Evolutionary conservation across 2,113 vertebrate genomes (phyloP).

Genomic region (Pluvialis apricaria): DNA sequence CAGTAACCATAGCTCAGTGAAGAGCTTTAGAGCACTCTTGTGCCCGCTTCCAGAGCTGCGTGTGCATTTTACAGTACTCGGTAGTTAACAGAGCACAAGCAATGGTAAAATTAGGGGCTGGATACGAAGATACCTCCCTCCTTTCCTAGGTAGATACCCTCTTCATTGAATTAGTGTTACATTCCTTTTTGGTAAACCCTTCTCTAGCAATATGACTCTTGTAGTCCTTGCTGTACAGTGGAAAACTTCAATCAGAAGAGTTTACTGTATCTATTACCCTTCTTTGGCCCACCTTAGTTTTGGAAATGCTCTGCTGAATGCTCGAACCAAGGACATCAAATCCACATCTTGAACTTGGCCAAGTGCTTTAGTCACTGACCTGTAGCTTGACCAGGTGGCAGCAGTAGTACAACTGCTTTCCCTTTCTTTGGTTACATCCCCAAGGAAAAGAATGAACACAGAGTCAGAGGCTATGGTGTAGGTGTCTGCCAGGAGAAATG

Average conservation of each 20-base stretch:
- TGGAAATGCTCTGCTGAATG: not conserved
- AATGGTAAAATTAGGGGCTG: not conserved
- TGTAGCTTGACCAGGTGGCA: not conserved
- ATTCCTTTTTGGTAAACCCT: not conserved
- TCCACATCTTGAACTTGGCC: not conserved
- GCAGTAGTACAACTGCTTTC: not conserved
- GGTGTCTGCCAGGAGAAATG: not conserved
- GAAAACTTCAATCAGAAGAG: not conserved
- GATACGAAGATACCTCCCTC: not conserved
- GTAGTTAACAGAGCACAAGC: not conserved
- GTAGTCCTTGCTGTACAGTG: not conserved
- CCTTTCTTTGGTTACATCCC: not conserved
- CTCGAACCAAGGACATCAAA: not conserved
- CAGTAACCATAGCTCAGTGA: not conserved
- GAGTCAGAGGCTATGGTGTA: not conserved
- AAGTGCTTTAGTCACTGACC: not conserved
- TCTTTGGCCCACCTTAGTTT: not conserved
- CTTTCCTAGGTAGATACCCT: not conserved
- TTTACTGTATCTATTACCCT: not conserved
- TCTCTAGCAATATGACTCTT: not conserved
- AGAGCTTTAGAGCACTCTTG: not conserved
- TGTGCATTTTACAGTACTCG: not conserved
- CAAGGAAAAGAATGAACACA: not conserved
- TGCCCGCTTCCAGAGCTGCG: not conserved
- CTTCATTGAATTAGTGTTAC: not conserved